Base-by-base conservation (phyloP, 1,140 invertebrate species). In the Euglossa dilemma region DNA sequence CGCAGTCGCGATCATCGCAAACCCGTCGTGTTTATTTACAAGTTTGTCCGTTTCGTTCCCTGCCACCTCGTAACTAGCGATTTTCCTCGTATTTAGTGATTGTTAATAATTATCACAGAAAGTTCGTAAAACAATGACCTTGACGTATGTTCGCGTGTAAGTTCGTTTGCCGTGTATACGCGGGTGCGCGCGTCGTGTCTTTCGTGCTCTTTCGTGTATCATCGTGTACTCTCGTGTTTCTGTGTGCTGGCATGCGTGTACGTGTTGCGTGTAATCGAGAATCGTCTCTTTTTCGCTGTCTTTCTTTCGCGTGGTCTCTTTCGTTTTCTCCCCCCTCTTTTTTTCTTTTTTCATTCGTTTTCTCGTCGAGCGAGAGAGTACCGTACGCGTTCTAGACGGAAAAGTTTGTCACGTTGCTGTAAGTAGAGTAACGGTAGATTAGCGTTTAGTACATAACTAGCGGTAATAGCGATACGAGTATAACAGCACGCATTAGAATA, bases 41-140 rank as follows among this genome's bases (percentile, higher is more conserved):
- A 75, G 16, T 43, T 71, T 64, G 9, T 25, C n/a, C 50, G 9
- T 43, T n/a, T 25, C 57, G n/a, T 83, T 61, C 18, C 1, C 70
- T 66, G 61, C 43, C 63, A 54, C 80, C 71, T 84, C 71, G 45
- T 83, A 85, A 59, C 88, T 87, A 84, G 36, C 87, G 73, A 85
- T 87, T 85, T 74, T 87, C 74, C 75, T 85, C 69, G 71, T 86
- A 90, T 87, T 93, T 91, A 92, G 93, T 94, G 94, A 94, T 94
- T 94, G 94, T 94, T 94, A 94, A 94, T 94, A 94, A 94, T 94
- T 94, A 94, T 94, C 94, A 94, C 94, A 94, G 94, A 94, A 94
- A 94, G 93, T 93, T 94, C 90, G 87, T 93, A 93, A 94, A 94
- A 92, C 90, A 94, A 93, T 92, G 90, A 88, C 87, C 86, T 92